Conservation (phyloP, 2,113 vertebrate genomes). For the Dicerorhinus sumatrensis region DNA sequence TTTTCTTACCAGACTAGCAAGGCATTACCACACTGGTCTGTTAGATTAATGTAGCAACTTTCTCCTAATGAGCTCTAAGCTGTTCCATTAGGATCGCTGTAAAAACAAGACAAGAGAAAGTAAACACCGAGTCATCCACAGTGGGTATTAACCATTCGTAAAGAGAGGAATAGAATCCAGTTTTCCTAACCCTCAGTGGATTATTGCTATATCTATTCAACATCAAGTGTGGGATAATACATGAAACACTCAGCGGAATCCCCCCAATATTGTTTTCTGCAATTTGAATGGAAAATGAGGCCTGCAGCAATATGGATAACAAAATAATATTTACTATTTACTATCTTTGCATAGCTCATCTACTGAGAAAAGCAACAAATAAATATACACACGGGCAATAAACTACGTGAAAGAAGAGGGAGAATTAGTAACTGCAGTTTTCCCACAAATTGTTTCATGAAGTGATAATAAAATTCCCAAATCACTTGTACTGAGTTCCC, state of each 20-base stretch:
- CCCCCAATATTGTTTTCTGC: not conserved
- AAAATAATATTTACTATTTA: not conserved
- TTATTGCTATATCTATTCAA: not conserved
- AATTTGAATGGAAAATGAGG: conserved; percentile 4
- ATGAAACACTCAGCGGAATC: not conserved
- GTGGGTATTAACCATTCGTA: not conserved
- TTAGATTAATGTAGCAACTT: not conserved
- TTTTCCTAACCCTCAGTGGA: not conserved
- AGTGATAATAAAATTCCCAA: conserved; percentile 2
- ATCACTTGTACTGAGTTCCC: not conserved
- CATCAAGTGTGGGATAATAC: not conserved
- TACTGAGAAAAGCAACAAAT: not conserved
- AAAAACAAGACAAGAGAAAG: conserved; percentile 24
- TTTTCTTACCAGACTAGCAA: not conserved
- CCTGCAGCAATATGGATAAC: not conserved
- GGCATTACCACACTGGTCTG: not conserved
- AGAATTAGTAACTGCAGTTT: not conserved
- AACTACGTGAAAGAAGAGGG: not conserved
- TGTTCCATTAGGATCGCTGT: not conserved
- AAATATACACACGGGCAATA: not conserved
- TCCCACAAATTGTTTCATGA: not conserved
- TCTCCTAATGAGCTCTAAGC: not conserved
- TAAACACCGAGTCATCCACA: not conserved
- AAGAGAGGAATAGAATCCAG: not conserved
- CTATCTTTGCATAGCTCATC: not conserved